Evolutionary conservation across 2,113 vertebrate species (phyloP).

Genomic region (Perca flavescens): DNA sequence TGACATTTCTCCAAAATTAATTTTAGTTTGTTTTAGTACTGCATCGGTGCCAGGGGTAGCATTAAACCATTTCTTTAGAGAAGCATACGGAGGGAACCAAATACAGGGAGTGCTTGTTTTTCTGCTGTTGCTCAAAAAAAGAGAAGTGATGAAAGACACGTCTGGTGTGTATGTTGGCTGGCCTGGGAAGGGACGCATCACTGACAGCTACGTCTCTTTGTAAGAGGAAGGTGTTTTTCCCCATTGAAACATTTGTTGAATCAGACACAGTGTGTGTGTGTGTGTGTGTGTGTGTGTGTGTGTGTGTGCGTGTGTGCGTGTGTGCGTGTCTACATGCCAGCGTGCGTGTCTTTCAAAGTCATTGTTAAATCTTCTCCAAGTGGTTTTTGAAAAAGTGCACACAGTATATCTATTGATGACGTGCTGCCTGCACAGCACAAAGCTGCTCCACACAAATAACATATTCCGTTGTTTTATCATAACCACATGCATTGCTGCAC

Average conservation of each 20-base stretch:
- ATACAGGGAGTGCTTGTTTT: conserved; percentile 33
- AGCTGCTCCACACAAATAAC: not conserved
- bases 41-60: conserved; percentile 3
- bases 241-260: conserved; percentile 58
- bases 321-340: not conserved
- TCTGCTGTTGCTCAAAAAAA: conserved; percentile 50
- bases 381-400: conserved; percentile 18
- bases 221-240: conserved; percentile 49
- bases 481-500: not conserved
- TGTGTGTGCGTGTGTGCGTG: not conserved
- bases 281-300: not conserved
- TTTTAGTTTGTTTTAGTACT: conserved; percentile 31
- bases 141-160: conserved; percentile 58
- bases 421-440: conserved; percentile 10
- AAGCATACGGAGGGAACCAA: conserved; percentile 28
- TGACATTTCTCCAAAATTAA: conserved; percentile 27
- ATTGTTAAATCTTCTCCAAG: conserved; percentile 32
- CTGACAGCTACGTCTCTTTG: conserved; percentile 51
- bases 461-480: not conserved
- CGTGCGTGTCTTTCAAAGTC: conserved; percentile 19
- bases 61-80: conserved; percentile 40
- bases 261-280: conserved; percentile 49
- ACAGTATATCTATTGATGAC: conserved; percentile 11
- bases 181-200: conserved; percentile 4
- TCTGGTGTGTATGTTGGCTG: conserved; percentile 20